Percentiles rank a stretch among this genome's conserved stretches.
Evolutionary conservation across 2,797 vertebrate genomes (phyloP).

Genomic region (Danio aesculapii): DNA sequence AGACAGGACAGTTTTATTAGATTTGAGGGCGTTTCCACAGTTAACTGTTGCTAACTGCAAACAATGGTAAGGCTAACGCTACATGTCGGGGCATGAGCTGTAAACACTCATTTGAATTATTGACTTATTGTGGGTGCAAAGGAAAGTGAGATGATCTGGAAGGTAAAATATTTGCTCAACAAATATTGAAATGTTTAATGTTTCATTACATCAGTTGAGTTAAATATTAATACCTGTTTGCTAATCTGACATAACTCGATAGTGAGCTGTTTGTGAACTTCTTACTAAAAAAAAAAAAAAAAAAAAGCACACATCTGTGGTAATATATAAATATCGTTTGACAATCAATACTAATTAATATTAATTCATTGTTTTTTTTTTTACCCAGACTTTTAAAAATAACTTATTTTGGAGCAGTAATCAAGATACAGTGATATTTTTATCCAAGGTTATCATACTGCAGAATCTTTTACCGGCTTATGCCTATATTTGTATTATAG

Average conservation of each 20-base stretch:
- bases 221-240: not conserved
- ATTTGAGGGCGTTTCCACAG: not conserved
- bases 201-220: not conserved
- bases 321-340: too few species aligned
- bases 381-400: too few species aligned
- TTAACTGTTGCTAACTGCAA: not conserved
- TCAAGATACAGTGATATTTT: too few species aligned
- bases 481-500: too few species aligned
- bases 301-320: not conserved
- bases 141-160: not conserved
- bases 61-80: not conserved
- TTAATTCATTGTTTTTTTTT: too few species aligned
- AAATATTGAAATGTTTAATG: not conserved
- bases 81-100: not conserved
- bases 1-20: not conserved
- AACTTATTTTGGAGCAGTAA: too few species aligned
- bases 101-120: constrained; percentile 19
- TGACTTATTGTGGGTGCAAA: not conserved
- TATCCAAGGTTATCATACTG: too few species aligned
- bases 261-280: not conserved
- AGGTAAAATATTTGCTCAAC: not conserved
- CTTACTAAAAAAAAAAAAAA: constrained; percentile 1
- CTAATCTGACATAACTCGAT: not conserved
- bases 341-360: too few species aligned
- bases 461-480: too few species aligned